Conservation (phyloP, 2,888 invertebrate genomes). For the Elegia similella region DNA sequence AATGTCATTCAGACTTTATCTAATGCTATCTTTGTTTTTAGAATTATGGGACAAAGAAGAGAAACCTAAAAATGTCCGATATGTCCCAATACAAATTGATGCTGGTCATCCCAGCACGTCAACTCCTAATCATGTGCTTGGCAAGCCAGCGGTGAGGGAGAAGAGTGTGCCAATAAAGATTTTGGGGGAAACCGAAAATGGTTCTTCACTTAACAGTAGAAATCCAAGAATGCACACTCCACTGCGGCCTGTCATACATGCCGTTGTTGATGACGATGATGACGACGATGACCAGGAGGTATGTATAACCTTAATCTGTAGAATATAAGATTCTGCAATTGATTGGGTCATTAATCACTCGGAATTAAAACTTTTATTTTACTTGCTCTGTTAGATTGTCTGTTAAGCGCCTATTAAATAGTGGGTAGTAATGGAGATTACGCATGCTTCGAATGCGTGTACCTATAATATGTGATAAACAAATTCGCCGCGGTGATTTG, state of each 20-base stretch:
- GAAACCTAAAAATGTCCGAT: constrained; percentile 54
- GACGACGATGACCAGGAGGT: constrained; percentile 61
- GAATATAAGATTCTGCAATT: no score
- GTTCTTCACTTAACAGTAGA: constrained; percentile 39
- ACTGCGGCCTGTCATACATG: constrained; percentile 50
- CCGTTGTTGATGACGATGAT: constrained; percentile 56
- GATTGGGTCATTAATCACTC: no score
- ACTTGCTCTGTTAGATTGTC: no score
- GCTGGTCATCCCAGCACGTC: constrained; percentile 66
- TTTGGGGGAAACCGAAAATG: constrained; percentile 49
- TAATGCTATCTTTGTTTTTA: constrained; percentile 31
- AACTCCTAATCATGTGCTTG: constrained; percentile 54
- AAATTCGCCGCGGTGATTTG: no score
- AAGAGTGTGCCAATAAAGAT: constrained; percentile 53
- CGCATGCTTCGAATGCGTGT: no score
- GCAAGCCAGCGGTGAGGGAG: constrained; percentile 35
- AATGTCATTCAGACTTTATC: no score
- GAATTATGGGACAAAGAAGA: constrained; percentile 49
- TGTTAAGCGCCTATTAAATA: no score
- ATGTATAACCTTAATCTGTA: constrained; percentile 18
- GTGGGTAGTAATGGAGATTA: no score
- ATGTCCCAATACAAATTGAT: constrained; percentile 70
- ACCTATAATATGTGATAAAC: no score
- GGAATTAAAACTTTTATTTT: no score
- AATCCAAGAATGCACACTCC: constrained; percentile 59